Base-by-base conservation (phyloP, 92 coral and sea anemone species). In the Siderastrea radians region DNA sequence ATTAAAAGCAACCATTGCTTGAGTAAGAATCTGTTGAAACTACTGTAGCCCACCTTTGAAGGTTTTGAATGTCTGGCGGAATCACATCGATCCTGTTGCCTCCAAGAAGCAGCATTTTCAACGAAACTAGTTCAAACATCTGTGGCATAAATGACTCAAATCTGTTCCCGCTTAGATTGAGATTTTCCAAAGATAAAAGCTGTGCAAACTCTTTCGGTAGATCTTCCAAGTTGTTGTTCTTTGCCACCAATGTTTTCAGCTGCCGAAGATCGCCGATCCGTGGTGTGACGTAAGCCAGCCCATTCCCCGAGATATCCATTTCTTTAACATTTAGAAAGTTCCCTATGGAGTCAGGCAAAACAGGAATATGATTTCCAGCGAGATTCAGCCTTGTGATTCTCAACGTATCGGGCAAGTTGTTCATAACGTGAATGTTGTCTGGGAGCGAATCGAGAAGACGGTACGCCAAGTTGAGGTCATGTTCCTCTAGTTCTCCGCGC, bases 161-260 rank as follows among this genome's bases (percentile, higher is more conserved):
- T 55, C 89, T 52, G 73, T 97, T 97, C 46, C 98, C 99, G 88
- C 99, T 94, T 47, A 97, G 79, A 83, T 97, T 97, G 79, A 97
- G 86, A 76, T 78, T 80, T 75, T 95, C 98, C 57, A 97, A 72
- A 60, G 88, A 83, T 74, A 74, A 76, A 49, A 94, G 94, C 26
- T 57, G 87, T 13, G 90, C 95, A 60, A 95, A 94, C 17, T 87
- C 95, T 80, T 96, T 88, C 54, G 99, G 99, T 57, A 97, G 69
- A 16, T 95, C 96, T 60, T 91, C 90, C 14, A 97, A 87, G 89
- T 95, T 91, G 87, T 96, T 96, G 84, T 96, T 95, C 82, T 87
- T 95, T 8, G 92, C 96, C 61, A 92, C 77, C 47, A 97, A 86
- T 17, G 86, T 77, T 60, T 60, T 81, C 49, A 97, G 94, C n/a